phyloP scores from a whole-genome alignment of 2,797 vertebrate species.

The Mallotus villosus region DNA sequence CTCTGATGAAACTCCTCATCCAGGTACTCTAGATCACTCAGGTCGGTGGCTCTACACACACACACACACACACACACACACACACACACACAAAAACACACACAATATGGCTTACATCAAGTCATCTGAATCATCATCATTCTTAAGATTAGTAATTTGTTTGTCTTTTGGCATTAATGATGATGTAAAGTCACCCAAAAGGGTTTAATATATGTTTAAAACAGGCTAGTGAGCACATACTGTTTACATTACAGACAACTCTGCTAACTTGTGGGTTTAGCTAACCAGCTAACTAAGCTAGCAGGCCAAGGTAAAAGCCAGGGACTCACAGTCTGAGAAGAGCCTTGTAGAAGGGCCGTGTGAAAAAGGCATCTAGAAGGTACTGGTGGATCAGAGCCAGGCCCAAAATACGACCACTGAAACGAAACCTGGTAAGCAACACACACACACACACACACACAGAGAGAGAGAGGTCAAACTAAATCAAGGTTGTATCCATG shows the following conservation, averaged over 20 bases:
- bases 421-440: conserved; percentile 79
- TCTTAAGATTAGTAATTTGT: neutral
- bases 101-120: neutral
- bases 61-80: conserved; percentile 5
- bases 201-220: too few relatives aligned
- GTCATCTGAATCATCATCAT: neutral
- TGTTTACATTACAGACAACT: too few relatives aligned
- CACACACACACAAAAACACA: neutral
- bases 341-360: conserved; percentile 83
- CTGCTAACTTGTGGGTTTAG: too few relatives aligned
- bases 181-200: too few relatives aligned
- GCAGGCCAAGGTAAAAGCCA: neutral
- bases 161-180: too few relatives aligned
- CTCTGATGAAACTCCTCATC: conserved; percentile 92
- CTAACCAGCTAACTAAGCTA: neutral
- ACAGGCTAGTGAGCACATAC: neutral
- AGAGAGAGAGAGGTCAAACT: neutral
- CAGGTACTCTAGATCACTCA: conserved; percentile 87
- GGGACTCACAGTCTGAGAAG: conserved; percentile 85
- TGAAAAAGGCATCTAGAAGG: conserved; percentile 81
- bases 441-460: too few relatives aligned
- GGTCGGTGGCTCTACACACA: conserved; percentile 78
- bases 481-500: neutral
- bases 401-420: conserved; percentile 87
- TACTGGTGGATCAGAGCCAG: conserved; percentile 88